A percentile compares a stretch with the other conserved stretches of the same genome.
Conservation (phyloP, 2,113 vertebrate genomes). For the Limanda limanda region DNA sequence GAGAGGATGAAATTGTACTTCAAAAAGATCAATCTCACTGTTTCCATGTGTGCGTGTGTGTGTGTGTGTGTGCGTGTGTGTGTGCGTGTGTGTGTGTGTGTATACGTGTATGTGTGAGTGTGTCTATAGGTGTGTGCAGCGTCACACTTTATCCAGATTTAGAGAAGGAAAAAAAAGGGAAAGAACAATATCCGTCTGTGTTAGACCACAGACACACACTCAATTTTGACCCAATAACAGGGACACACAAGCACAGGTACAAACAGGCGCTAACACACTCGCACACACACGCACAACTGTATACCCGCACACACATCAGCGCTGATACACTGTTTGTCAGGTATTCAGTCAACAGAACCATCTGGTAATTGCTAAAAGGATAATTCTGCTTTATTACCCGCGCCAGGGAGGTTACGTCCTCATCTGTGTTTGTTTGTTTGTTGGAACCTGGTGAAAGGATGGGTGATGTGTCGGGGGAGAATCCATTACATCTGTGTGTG, state of each 20-base stretch:
- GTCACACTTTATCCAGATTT: conserved; percentile 37
- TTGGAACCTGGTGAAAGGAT: too few relatives aligned
- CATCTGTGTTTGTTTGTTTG: neutral
- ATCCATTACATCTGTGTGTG: too few relatives aligned
- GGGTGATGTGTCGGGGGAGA: too few relatives aligned
- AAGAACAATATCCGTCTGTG: conserved; percentile 23
- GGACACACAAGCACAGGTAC: conserved; percentile 15
- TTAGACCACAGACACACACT: conserved; percentile 47
- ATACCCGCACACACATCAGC: neutral
- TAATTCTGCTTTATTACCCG: neutral
- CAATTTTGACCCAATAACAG: neutral
- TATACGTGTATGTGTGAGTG: neutral
- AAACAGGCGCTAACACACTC: conserved; percentile 8
- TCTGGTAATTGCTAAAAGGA: neutral
- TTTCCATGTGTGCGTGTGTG: conserved; percentile 38
- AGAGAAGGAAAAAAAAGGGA: conserved; percentile 2
- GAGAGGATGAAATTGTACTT: conserved; percentile 65
- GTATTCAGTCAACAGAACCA: neutral
- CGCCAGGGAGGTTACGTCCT: neutral
- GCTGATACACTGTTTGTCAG: neutral
- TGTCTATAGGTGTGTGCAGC: neutral
- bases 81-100: neutral
- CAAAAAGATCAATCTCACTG: conserved; percentile 64
- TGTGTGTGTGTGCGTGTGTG: conserved; percentile 6
- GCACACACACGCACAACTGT: conserved; percentile 12